Percentiles rank a stretch among this genome's conserved stretches.
Evolutionary conservation across 1,140 invertebrate genomes (phyloP).

Genomic region (Calosoma granatense): DNA sequence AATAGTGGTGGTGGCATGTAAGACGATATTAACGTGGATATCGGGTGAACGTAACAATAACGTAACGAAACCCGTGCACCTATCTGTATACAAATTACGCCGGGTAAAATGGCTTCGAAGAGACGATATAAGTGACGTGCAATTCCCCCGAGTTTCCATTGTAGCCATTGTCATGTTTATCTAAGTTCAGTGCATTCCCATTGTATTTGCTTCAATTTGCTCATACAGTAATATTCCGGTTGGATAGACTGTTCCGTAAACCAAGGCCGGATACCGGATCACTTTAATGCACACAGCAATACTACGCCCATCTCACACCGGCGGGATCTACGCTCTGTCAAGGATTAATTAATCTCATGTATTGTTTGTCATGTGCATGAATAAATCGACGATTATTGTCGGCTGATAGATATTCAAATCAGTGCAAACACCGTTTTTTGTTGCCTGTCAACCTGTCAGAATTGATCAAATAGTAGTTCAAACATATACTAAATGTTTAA

Average conservation of each 20-base stretch:
- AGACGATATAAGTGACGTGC: not conserved
- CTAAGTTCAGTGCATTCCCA: not conserved
- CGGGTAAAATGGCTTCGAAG: too few species aligned
- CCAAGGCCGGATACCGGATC: not conserved
- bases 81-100: too few species aligned
- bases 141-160: not conserved
- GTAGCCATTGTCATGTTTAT: not conserved
- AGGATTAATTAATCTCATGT: not conserved
- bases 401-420: too few species aligned
- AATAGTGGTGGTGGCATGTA: not conserved
- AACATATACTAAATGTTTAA: too few species aligned
- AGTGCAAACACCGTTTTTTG: too few species aligned
- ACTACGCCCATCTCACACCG: not conserved
- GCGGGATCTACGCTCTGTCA: not conserved
- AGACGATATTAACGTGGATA: too few species aligned
- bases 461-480: too few species aligned
- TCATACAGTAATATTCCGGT: slow-evolving; percentile 5
- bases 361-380: not conserved
- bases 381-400: not conserved
- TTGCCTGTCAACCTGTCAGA: too few species aligned
- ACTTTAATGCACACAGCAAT: not conserved
- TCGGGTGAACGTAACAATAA: too few species aligned
- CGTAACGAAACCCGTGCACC: too few species aligned
- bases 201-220: not conserved
- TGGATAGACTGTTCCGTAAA: not conserved